These are phyloP conservation scores for Neosilurus hyrtlii DNA, from an alignment of 2,797 vertebrate species.

Conservation along the genomic window DNA sequence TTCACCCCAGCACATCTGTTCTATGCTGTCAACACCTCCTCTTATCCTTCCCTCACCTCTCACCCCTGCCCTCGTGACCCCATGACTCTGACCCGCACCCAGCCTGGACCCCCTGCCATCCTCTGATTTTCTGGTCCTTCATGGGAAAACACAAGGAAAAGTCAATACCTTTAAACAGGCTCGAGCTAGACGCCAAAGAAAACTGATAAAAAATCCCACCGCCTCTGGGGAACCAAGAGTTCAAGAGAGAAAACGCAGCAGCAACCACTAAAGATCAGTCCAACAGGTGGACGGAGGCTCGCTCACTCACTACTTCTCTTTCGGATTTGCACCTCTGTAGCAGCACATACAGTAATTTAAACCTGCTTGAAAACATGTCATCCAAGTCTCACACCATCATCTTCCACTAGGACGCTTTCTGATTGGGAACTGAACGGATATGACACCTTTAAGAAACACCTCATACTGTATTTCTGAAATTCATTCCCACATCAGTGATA, in stretches of 20 bases:
- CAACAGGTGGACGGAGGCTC: conserved; percentile 54
- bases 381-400: conserved; percentile 45
- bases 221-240: neutral
- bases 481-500: conserved; percentile 28
- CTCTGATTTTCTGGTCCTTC: conserved; percentile 68
- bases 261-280: conserved; percentile 50
- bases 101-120: conserved; percentile 60
- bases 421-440: neutral
- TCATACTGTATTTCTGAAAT: conserved; percentile 23
- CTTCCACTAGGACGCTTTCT: neutral
- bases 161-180: conserved; percentile 2
- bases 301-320: conserved; percentile 5
- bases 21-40: conserved; percentile 59
- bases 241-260: neutral
- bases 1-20: conserved; percentile 66
- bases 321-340: conserved; percentile 47
- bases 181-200: neutral
- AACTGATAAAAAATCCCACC: conserved; percentile 1
- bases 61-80: conserved; percentile 54
- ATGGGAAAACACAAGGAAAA: conserved; percentile 64
- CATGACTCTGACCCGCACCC: conserved; percentile 58
- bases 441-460: neutral
- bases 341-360: conserved; percentile 27
- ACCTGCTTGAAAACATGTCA: neutral
- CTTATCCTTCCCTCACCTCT: conserved; percentile 51